Conservation (phyloP, 2,888 invertebrate genomes). For the Eristalinus sepulchralis region DNA sequence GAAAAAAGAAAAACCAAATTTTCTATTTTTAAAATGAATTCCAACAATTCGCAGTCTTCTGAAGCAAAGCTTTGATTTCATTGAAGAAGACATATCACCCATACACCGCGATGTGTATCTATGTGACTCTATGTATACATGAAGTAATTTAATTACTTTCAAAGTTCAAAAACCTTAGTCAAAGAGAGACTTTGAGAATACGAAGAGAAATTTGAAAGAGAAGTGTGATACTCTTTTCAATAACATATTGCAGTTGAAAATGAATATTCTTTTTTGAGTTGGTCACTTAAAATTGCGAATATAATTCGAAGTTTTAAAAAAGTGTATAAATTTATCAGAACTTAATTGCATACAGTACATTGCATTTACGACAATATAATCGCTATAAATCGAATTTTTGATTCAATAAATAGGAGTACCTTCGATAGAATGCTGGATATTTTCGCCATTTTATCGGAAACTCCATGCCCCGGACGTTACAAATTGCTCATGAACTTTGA, state of each 20-base stretch:
- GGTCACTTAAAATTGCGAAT: too few relatives aligned
- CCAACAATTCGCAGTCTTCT: not conserved
- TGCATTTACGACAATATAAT: not conserved
- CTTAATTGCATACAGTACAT: not conserved
- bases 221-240: not conserved
- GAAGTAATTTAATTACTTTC: slow-evolving; percentile 54
- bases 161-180: slow-evolving; percentile 66
- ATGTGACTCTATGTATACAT: slow-evolving; percentile 6
- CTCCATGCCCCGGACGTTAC: not conserved
- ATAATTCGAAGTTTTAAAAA: not conserved
- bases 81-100: slow-evolving; percentile 28
- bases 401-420: not conserved
- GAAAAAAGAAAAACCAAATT: not conserved
- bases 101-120: slow-evolving; percentile 19
- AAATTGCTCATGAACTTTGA: not conserved
- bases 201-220: slow-evolving; percentile 18
- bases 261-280: not conserved
- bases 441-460: slow-evolving; percentile 67
- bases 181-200: slow-evolving; percentile 28
- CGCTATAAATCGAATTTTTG: not conserved
- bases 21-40: slow-evolving; percentile 37
- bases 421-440: slow-evolving; percentile 1
- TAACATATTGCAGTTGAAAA: not conserved
- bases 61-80: slow-evolving; percentile 42
- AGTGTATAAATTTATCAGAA: not conserved